phyloP scores from a whole-genome alignment of 1,140 invertebrate species.

The Megalonaias nervosa region DNA sequence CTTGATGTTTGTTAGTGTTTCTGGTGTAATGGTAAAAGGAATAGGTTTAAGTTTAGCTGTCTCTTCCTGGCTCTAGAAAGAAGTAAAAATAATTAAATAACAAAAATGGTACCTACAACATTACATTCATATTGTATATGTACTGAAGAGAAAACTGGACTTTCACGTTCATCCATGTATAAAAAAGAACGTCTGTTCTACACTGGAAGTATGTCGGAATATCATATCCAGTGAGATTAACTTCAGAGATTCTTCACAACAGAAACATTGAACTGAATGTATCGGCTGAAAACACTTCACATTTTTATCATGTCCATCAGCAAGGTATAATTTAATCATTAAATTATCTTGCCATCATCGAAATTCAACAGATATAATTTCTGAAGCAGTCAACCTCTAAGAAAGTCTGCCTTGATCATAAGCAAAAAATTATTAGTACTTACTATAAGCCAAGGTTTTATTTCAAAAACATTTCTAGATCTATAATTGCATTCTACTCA shows the following conservation, averaged over 20 bases:
- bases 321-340: too few relatives aligned
- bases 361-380: too few relatives aligned
- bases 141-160: background rate
- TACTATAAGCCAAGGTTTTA: too few relatives aligned
- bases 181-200: background rate
- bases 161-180: background rate
- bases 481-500: too few relatives aligned
- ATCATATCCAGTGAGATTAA: background rate
- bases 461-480: too few relatives aligned
- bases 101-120: background rate
- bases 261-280: background rate
- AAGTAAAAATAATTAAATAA: background rate
- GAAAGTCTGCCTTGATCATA: too few relatives aligned
- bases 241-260: background rate
- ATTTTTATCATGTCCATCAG: too few relatives aligned
- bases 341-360: too few relatives aligned
- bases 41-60: conserved; percentile 76
- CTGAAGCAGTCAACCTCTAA: too few relatives aligned
- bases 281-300: too few relatives aligned
- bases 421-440: too few relatives aligned
- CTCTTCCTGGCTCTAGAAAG: conserved; percentile 65
- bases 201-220: background rate
- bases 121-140: background rate
- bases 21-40: conserved; percentile 86
- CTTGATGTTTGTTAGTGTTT: conserved; percentile 81